A percentile compares a stretch with the other conserved stretches of the same genome.
phyloP scores from a whole-genome alignment of 2,113 vertebrate genomes.

The Hippopotamus amphibius region DNA sequence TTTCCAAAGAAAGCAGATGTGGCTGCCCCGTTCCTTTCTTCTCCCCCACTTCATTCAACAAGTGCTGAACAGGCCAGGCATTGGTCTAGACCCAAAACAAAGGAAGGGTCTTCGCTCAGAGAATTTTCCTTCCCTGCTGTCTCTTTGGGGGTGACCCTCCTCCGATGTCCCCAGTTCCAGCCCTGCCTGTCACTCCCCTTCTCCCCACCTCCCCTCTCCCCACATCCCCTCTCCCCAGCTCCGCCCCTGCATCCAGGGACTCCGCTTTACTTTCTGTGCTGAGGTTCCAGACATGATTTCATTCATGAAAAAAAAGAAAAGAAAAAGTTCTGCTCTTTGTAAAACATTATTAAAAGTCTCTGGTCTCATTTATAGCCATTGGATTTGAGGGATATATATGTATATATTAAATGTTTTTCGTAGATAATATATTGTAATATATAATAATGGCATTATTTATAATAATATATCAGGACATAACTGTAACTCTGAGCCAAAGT shows the following conservation, averaged over 20 bases:
- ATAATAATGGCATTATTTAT: not conserved
- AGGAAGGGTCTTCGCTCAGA: not conserved
- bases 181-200: not conserved
- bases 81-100: not conserved
- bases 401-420: not conserved
- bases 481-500: not conserved
- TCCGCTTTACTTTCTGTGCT: not conserved
- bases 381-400: not conserved
- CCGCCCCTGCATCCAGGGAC: not conserved
- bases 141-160: not conserved
- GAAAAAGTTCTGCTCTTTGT: not conserved
- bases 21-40: not conserved
- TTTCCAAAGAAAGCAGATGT: not conserved
- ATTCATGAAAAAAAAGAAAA: not conserved
- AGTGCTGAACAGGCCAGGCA: not conserved
- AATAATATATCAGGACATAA: not conserved
- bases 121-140: not conserved
- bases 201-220: not conserved
- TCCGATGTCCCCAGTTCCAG: too few species aligned
- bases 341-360: not conserved
- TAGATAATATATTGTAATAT: not conserved
- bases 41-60: not conserved
- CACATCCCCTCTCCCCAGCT: too few species aligned
- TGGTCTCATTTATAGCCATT: not conserved
- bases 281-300: not conserved